Base-by-base conservation (phyloP, 2,888 invertebrate species). In the Hirtodrosophila duncani region DNA sequence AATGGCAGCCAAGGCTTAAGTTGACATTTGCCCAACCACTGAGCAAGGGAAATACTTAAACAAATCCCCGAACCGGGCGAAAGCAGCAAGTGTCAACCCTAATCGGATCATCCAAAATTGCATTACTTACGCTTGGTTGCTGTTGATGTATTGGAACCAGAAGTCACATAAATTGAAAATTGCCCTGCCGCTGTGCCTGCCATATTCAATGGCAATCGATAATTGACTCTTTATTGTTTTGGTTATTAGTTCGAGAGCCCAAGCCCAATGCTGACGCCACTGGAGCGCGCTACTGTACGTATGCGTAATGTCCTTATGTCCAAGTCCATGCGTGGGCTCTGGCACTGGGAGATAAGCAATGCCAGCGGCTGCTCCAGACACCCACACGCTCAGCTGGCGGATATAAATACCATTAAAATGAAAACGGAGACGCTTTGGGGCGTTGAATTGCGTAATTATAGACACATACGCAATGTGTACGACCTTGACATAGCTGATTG, bases 71-170 rank as follows among this genome's bases (percentile, higher is more conserved):
- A 24, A 3, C 42, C 24, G 38, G 44, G 24, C 26, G 43, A 37
- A 42, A 20, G 20, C 9, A 43, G 29, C 63, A 63, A 67, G 43
- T 44, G 59, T 49, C 62, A 52, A 42, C 16, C 27, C 8, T 37
- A 55, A 72, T 48, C 48, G 66, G 24, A 38, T 67, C 51, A 57
- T 37, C 18, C 38, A 23, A 57, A 74, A 69, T 72, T 57, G 56
- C 48, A 75, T 72, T 72, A 81, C 34, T 79, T 43, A 63, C 71
- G 50, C 77, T 42, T 70, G 63, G 70, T 67, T 66, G 80, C 34
- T 44, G 39, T 5, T 18, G n/a, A n/a, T n/a, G n/a, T n/a, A n/a
- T n/a, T n/a, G n/a, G n/a, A n/a, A n/a, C n/a, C n/a, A n/a, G n/a
- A n/a, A n/a, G n/a, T n/a, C n/a, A n/a, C n/a, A n/a, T n/a, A 62